phyloP scores from a whole-genome alignment of 1,140 invertebrate genomes.

The Cryptotermes secundus region DNA sequence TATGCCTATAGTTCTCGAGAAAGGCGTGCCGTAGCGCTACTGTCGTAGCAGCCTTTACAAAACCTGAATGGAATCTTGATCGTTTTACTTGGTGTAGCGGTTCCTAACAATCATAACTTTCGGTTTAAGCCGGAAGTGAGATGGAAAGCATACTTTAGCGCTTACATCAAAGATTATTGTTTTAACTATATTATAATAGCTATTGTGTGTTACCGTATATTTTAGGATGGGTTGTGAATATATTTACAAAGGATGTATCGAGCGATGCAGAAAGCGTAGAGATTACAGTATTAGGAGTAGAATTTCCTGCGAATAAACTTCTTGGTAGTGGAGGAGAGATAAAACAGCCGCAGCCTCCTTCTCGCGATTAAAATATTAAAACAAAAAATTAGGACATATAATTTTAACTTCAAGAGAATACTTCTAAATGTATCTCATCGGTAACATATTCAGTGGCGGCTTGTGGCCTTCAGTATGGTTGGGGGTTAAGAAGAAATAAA shows the following conservation, averaged over 20 bases:
- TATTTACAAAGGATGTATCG: not conserved
- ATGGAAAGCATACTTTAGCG: not conserved
- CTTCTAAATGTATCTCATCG: no score
- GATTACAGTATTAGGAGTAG: not conserved
- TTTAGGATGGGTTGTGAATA: constrained; percentile 1
- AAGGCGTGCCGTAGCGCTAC: not conserved
- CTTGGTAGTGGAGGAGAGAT: not conserved
- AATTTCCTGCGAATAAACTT: not conserved
- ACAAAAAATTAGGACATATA: no score
- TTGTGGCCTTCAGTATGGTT: no score
- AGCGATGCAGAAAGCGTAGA: not conserved
- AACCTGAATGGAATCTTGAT: constrained; percentile 9
- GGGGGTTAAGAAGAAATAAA: no score
- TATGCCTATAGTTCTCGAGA: not conserved
- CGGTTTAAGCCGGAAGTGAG: not conserved
- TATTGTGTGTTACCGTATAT: not conserved
- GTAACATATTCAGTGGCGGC: no score
- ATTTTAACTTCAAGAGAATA: no score
- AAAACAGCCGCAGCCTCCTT: no score
- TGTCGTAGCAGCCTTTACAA: not conserved
- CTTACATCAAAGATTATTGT: constrained; percentile 10
- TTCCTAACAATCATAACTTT: not conserved
- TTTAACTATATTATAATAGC: constrained; percentile 7
- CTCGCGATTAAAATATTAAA: no score
- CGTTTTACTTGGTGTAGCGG: not conserved